phyloP scores from a whole-genome alignment of 2,113 vertebrate genomes.

The Scomber scombrus region DNA sequence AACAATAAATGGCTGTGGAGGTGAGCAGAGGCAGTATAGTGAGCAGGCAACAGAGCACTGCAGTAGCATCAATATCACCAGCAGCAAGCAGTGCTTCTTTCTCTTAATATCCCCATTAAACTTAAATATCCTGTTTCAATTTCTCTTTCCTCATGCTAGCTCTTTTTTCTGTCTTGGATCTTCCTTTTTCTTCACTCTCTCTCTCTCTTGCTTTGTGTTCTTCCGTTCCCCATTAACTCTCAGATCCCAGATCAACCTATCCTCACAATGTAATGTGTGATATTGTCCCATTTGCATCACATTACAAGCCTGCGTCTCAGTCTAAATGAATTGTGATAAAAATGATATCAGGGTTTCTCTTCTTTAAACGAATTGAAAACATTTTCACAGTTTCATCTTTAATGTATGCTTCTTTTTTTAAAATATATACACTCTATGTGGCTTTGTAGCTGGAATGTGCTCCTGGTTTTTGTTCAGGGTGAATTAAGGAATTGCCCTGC shows the following conservation, averaged over 20 bases:
- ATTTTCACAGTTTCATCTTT: not conserved
- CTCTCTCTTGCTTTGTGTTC: not conserved
- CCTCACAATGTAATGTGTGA: conserved; percentile 16
- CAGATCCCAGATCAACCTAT: conserved; percentile 12
- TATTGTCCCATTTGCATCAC: conserved; percentile 22
- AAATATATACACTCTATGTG: not conserved
- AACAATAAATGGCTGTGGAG: conserved; percentile 47
- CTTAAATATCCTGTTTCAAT: conserved; percentile 21
- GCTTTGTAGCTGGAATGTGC: conserved; percentile 25
- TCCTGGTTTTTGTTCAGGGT: conserved; percentile 54
- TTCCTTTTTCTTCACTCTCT: not conserved
- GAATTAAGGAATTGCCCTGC: conserved; percentile 55
- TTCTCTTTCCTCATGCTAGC: not conserved
- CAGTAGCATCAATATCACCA: conserved; percentile 66
- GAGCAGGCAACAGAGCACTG: conserved; percentile 47
- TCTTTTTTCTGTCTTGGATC: conserved; percentile 5
- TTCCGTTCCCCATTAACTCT: conserved; percentile 20
- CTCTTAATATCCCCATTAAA: conserved; percentile 41
- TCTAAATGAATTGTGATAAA: not conserved
- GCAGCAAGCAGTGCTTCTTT: conserved; percentile 22
- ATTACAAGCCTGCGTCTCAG: not conserved
- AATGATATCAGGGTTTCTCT: not conserved
- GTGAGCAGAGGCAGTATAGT: not conserved
- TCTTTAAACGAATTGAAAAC: not conserved
- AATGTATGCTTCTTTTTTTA: not conserved